Conservation (phyloP, 2,888 invertebrate species). For the Lissocephala sabroskyi region DNA sequence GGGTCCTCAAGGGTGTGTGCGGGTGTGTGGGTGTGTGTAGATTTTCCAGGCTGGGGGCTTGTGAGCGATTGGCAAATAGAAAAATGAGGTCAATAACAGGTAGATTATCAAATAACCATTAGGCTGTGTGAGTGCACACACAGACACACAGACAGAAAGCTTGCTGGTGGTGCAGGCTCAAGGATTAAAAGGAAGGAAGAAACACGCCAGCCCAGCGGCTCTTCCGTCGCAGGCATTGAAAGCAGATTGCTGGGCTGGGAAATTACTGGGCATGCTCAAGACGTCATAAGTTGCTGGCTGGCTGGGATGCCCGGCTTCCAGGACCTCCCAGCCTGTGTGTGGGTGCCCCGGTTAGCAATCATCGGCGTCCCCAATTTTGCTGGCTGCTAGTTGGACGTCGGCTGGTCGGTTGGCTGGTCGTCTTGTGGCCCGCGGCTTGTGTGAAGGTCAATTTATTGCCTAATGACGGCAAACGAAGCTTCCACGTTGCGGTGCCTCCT, state of each 20-base stretch:
- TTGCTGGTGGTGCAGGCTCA: neutral
- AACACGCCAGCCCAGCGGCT: no score
- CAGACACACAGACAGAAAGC: slow-evolving; percentile 4
- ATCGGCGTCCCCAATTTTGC: slow-evolving; percentile 26
- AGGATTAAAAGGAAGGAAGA: neutral
- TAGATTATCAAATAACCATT: slow-evolving; percentile 66
- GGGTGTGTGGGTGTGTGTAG: slow-evolving; percentile 10
- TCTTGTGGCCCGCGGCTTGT: slow-evolving; percentile 17
- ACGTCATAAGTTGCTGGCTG: slow-evolving; percentile 24
- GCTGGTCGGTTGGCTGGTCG: no score
- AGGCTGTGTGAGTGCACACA: slow-evolving; percentile 19
- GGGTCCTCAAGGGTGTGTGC: slow-evolving; percentile 1
- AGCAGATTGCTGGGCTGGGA: slow-evolving; percentile 14
- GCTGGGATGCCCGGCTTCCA: no score
- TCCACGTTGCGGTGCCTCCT: neutral
- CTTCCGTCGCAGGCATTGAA: slow-evolving; percentile 9
- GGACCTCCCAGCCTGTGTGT: neutral
- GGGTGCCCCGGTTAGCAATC: slow-evolving; percentile 39
- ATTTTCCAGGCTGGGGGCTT: neutral
- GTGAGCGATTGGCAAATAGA: slow-evolving; percentile 28
- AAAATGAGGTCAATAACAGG: slow-evolving; percentile 64
- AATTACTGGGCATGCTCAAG: slow-evolving; percentile 29
- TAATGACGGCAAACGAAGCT: slow-evolving; percentile 56
- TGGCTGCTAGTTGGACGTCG: neutral
- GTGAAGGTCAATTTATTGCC: slow-evolving; percentile 61